phyloP scores from a whole-genome alignment of 2,797 vertebrate species.

The Phoebastria nigripes region DNA sequence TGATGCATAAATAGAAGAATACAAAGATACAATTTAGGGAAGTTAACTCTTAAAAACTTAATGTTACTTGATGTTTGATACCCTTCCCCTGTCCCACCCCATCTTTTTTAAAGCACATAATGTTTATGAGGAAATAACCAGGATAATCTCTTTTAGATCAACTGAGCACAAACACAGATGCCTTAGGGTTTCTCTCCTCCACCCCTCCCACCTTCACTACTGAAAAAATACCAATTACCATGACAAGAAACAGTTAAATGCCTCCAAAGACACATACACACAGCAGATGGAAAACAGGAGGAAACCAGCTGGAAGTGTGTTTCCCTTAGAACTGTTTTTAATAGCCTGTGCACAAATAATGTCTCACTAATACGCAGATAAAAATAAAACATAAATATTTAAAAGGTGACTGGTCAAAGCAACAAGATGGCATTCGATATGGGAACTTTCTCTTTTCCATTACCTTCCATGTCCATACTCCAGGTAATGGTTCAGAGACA shows the following conservation, averaged over 20 bases:
- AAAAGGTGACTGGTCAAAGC: slow-evolving; percentile 76
- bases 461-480: background rate
- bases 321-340: slow-evolving; percentile 80
- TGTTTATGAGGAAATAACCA: slow-evolving; percentile 58
- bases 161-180: slow-evolving; percentile 55
- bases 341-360: slow-evolving; percentile 79
- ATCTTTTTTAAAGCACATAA: slow-evolving; percentile 43
- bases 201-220: slow-evolving; percentile 62
- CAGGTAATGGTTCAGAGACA: background rate
- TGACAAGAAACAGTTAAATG: slow-evolving; percentile 77
- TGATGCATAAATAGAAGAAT: slow-evolving; percentile 70
- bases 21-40: slow-evolving; percentile 64
- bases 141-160: slow-evolving; percentile 64
- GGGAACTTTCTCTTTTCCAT: background rate
- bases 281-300: slow-evolving; percentile 80
- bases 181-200: slow-evolving; percentile 59
- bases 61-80: slow-evolving; percentile 10
- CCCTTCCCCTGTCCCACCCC: slow-evolving; percentile 6
- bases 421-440: slow-evolving; percentile 33
- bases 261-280: slow-evolving; percentile 68
- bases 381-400: slow-evolving; percentile 80
- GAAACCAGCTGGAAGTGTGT: slow-evolving; percentile 80
- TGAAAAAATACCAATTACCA: slow-evolving; percentile 74
- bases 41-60: slow-evolving; percentile 75
- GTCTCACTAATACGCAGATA: slow-evolving; percentile 74